Conservation (phyloP, 2,888 invertebrate species). For the Chymomyza amoena region DNA sequence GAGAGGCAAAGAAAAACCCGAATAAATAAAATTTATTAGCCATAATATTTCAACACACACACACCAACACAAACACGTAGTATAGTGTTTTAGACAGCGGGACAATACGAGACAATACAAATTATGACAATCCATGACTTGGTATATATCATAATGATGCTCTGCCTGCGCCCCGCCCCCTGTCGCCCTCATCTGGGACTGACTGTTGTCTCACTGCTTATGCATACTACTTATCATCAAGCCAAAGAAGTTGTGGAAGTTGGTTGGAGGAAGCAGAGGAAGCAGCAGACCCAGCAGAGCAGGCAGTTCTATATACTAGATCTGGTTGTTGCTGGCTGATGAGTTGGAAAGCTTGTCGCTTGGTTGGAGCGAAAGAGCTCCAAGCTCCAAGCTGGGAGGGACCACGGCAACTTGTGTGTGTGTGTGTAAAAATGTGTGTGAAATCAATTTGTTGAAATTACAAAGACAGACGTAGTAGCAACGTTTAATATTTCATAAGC, state of each 20-base stretch:
- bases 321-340: background rate
- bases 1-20: conserved; percentile 9
- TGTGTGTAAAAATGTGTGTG: conserved; percentile 55
- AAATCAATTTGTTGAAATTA: conserved; percentile 69
- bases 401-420: too few relatives aligned
- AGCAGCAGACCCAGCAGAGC: background rate
- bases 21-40: conserved; percentile 37
- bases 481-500: background rate
- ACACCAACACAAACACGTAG: conserved; percentile 9
- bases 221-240: background rate
- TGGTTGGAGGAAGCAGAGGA: background rate
- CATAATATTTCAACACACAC: conserved; percentile 42
- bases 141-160: conserved; percentile 52
- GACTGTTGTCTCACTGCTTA: background rate
- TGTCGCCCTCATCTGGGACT: background rate
- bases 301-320: background rate
- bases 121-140: conserved; percentile 55
- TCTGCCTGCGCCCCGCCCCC: background rate
- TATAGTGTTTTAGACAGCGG: background rate
- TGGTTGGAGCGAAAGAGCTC: background rate
- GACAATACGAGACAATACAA: conserved; percentile 26
- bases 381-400: conserved; percentile 1
- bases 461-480: conserved; percentile 28
- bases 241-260: background rate
- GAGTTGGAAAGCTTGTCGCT: background rate